These are phyloP conservation scores for Acomys russatus DNA, from an alignment of 2,797 vertebrate genomes.

Conservation along the genomic window DNA sequence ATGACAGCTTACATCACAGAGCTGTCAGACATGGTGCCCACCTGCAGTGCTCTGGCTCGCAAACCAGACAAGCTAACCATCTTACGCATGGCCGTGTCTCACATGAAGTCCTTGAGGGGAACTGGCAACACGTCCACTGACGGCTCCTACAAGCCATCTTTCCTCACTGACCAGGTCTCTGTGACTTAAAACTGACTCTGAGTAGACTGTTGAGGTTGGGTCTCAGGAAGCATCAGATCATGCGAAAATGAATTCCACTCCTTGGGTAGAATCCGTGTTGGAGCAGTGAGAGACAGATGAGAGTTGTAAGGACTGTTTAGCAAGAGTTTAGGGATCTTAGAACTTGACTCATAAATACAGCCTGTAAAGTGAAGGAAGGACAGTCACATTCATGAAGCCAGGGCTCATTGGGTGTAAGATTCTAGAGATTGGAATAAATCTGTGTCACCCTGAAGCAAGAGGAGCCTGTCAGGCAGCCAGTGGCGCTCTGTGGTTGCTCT, in stretches of 20 bases:
- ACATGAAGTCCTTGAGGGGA: conserved; percentile 98
- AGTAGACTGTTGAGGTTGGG: not conserved
- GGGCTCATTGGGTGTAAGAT: not conserved
- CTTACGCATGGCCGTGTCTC: conserved; percentile 98
- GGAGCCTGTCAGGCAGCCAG: not conserved
- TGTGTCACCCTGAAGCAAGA: conserved; percentile 1
- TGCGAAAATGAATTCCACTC: conserved; percentile 50
- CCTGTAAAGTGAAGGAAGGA: not conserved
- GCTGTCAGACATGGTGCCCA: conserved; percentile 99
- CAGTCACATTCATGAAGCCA: not conserved
- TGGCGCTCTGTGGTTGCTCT: not conserved
- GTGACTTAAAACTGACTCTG: conserved; percentile 17
- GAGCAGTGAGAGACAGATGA: conserved; percentile 42
- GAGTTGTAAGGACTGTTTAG: conserved; percentile 37
- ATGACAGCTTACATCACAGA: conserved; percentile 99
- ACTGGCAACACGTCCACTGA: conserved; percentile 95
- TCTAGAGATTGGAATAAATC: conserved; percentile 13
- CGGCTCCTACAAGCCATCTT: conserved; percentile 97
- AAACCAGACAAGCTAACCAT: conserved; percentile 99
- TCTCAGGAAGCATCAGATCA: conserved; percentile 35
- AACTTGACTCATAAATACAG: conserved; percentile 17
- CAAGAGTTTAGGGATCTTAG: conserved; percentile 36
- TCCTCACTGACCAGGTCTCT: conserved; percentile 97
- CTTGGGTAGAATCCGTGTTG: not conserved
- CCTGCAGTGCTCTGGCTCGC: conserved; percentile 97